Conservation (phyloP, 2,797 vertebrate genomes). For the Gymnocypris eckloni region DNA sequence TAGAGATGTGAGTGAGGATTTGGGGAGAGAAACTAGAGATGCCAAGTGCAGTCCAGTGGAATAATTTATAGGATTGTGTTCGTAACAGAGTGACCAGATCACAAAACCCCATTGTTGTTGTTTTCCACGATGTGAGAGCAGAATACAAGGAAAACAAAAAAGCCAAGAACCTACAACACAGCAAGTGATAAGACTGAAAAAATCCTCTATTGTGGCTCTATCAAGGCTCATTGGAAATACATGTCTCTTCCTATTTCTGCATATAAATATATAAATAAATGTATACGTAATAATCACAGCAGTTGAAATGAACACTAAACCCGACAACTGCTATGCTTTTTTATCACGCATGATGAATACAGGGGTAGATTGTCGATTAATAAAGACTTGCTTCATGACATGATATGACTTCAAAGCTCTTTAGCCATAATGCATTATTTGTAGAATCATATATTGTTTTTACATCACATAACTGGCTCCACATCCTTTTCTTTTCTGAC, state of each 20-base stretch:
- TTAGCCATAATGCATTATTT: background rate
- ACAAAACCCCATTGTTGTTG: background rate
- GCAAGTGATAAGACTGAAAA: background rate
- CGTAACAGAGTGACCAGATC: constrained; percentile 5
- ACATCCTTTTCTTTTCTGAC: constrained; percentile 1
- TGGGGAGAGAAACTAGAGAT: background rate
- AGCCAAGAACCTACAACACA: background rate
- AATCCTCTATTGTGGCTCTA: too few species aligned
- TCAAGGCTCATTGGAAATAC: background rate
- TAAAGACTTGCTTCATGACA: background rate
- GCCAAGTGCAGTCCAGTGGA: background rate
- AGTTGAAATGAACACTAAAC: background rate
- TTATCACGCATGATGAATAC: background rate
- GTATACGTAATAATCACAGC: background rate
- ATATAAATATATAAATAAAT: background rate
- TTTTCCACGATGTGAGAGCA: background rate
- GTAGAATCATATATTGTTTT: background rate
- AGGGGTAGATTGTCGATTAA: background rate
- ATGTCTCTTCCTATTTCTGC: background rate
- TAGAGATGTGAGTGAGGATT: background rate
- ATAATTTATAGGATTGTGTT: background rate
- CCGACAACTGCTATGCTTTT: background rate
- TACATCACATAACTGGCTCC: background rate
- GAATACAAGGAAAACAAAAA: background rate
- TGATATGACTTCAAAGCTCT: background rate